A percentile compares a stretch with the other conserved stretches of the same genome.
Conservation (phyloP, 2,888 invertebrate species). For the Scrobipalpa costella region DNA sequence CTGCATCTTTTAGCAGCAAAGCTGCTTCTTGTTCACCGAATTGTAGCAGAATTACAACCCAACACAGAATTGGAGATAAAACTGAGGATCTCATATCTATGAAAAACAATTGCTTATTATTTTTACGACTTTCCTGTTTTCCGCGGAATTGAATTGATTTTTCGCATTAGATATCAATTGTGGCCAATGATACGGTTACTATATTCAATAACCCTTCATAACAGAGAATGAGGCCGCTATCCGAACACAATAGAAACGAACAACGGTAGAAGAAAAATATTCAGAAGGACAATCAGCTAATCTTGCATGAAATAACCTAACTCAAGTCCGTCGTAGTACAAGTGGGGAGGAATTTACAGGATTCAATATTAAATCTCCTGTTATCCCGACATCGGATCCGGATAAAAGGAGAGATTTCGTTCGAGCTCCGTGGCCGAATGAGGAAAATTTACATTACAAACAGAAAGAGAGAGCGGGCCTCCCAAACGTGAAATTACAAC, state of each 20-base stretch:
- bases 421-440: slow-evolving; percentile 52
- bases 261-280: slow-evolving; percentile 36
- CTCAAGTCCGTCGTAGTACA: slow-evolving; percentile 49
- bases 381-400: slow-evolving; percentile 59
- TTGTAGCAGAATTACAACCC: not conserved
- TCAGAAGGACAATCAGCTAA: slow-evolving; percentile 48
- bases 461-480: slow-evolving; percentile 58
- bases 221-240: slow-evolving; percentile 22
- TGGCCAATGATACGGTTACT: slow-evolving; percentile 27
- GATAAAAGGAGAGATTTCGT: slow-evolving; percentile 59
- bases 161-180: slow-evolving; percentile 22
- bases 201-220: slow-evolving; percentile 27
- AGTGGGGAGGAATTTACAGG: slow-evolving; percentile 48
- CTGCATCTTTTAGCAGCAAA: slow-evolving; percentile 33
- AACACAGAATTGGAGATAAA: slow-evolving; percentile 8
- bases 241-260: slow-evolving; percentile 28
- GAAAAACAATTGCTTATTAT: slow-evolving; percentile 24
- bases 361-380: slow-evolving; percentile 61
- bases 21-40: slow-evolving; percentile 19
- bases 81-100: slow-evolving; percentile 26
- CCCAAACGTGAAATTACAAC: slow-evolving; percentile 61
- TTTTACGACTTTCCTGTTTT: slow-evolving; percentile 27
- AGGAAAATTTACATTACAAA: slow-evolving; percentile 68
- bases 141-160: slow-evolving; percentile 28
- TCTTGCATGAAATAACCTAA: slow-evolving; percentile 53